Evolutionary conservation across 1,140 invertebrate species (phyloP).

Genomic region (Hydropsyche tenuis): DNA sequence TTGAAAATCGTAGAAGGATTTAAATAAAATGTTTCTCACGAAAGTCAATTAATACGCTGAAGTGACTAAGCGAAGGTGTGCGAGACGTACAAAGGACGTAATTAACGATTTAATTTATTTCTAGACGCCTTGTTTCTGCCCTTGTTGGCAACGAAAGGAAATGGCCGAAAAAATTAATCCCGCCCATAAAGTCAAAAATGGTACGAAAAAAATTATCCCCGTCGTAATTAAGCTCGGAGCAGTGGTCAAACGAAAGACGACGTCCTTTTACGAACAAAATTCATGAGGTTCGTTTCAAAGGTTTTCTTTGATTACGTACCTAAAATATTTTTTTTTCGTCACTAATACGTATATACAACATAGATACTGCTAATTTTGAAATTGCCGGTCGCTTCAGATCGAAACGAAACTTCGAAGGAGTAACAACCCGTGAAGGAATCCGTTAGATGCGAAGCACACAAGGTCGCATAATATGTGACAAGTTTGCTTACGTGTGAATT

Average conservation of each 20-base stretch:
- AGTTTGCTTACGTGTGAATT: constrained; percentile 46
- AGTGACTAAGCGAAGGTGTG: constrained; percentile 33
- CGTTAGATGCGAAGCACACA: constrained; percentile 28
- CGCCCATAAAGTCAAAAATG: constrained; percentile 39
- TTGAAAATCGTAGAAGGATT: no score
- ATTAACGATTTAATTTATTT: constrained; percentile 51
- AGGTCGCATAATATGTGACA: constrained; percentile 39
- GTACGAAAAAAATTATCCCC: constrained; percentile 37
- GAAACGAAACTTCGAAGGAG: no score
- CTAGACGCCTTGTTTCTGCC: constrained; percentile 41
- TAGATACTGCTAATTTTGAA: no score
- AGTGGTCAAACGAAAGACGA: constrained; percentile 37
- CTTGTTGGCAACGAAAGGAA: constrained; percentile 26
- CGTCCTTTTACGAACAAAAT: constrained; percentile 14
- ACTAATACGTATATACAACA: no score
- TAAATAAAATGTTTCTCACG: not conserved
- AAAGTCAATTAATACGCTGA: constrained; percentile 13
- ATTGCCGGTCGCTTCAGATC: no score
- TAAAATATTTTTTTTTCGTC: not conserved
- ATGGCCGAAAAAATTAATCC: constrained; percentile 47
- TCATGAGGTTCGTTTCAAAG: constrained; percentile 4
- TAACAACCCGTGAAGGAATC: not conserved
- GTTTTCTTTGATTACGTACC: not conserved
- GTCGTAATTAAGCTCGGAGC: constrained; percentile 41
- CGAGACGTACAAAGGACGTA: constrained; percentile 47